A percentile compares a stretch with the other conserved stretches of the same genome.
Evolutionary conservation across 2,888 invertebrate genomes (phyloP).

Genomic region (Perizoma flavofasciatum): DNA sequence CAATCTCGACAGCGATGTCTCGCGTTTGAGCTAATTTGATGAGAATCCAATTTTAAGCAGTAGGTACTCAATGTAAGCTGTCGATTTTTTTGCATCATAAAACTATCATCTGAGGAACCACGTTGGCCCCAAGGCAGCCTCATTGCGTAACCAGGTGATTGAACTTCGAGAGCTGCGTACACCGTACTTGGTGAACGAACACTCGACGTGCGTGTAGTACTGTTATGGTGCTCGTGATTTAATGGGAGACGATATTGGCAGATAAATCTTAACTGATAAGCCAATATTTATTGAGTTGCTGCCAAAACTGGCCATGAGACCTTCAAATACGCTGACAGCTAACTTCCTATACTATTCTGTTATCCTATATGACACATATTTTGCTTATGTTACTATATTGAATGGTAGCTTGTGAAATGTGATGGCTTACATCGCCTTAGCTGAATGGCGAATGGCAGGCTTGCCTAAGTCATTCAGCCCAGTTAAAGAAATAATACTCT

Average conservation of each 20-base stretch:
- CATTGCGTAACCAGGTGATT: conserved; percentile 41
- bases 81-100: conserved; percentile 12
- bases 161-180: conserved; percentile 35
- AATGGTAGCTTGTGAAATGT: neutral
- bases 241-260: conserved; percentile 18
- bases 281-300: conserved; percentile 3
- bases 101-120: conserved; percentile 5
- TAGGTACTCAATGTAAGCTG: neutral
- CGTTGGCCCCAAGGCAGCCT: conserved; percentile 25
- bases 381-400: neutral
- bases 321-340: neutral
- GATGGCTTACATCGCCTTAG: neutral
- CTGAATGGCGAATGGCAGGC: neutral
- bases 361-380: too few relatives aligned
- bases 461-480: conserved; percentile 2
- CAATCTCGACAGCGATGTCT: too few relatives aligned
- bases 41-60: too few relatives aligned
- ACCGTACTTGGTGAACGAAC: conserved; percentile 16
- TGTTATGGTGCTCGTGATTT: conserved; percentile 23
- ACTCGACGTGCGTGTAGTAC: conserved; percentile 21
- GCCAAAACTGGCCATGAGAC: conserved; percentile 1
- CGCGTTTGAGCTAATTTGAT: too few relatives aligned
- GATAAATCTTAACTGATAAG: conserved; percentile 4
- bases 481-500: conserved; percentile 1
- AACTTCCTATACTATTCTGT: neutral